Percentiles rank a stretch among this genome's conserved stretches.
Conservation (phyloP, 2,888 invertebrate genomes). For the Hyposoter didymator region DNA sequence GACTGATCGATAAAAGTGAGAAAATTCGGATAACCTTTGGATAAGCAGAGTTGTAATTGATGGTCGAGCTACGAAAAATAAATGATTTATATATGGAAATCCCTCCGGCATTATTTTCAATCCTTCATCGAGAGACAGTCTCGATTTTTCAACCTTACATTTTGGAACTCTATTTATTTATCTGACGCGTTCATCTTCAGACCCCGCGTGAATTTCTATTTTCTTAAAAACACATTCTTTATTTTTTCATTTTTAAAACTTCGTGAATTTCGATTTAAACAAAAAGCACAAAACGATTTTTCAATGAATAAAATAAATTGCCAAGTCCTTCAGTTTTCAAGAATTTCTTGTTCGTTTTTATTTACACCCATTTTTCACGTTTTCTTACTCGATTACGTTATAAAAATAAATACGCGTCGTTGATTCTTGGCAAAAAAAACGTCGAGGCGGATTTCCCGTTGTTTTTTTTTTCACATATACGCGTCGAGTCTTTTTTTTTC, state of each 20-base stretch:
- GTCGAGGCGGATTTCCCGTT: constrained; percentile 1
- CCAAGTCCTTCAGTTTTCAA: background rate
- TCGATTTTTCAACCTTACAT: background rate
- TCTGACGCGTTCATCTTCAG: background rate
- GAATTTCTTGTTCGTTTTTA: background rate
- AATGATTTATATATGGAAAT: constrained; percentile 6
- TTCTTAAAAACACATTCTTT: background rate
- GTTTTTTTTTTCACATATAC: background rate
- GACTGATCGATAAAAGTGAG: background rate
- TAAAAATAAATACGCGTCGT: background rate
- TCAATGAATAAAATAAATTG: background rate
- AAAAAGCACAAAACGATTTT: background rate
- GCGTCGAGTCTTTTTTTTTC: background rate
- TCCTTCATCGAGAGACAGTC: background rate
- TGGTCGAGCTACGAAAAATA: background rate
- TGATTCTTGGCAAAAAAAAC: background rate
- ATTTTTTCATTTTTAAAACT: background rate
- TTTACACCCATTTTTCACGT: background rate
- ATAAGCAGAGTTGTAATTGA: background rate
- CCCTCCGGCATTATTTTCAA: background rate
- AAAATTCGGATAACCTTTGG: constrained; percentile 20
- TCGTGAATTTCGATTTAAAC: background rate
- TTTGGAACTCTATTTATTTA: background rate
- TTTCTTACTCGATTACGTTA: background rate
- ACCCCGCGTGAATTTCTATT: background rate